Base-by-base conservation (phyloP, 2,113 vertebrate genomes). In the Sceloporus tristichus region DNA sequence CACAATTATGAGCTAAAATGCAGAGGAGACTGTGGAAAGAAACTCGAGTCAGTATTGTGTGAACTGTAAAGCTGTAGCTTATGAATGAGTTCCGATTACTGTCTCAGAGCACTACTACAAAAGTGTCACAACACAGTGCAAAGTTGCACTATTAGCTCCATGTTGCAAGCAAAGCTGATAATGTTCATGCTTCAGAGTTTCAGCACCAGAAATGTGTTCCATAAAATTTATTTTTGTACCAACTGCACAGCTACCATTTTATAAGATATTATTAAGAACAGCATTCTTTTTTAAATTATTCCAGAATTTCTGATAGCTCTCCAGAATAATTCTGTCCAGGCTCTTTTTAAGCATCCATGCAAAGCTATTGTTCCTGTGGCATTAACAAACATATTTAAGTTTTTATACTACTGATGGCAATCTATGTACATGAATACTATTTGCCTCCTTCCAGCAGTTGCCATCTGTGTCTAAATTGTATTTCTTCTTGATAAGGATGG, bases 1-100 rank as follows among this genome's bases (percentile, higher is more conserved):
- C 88, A 84, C 42, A 87, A 94, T 87, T 91, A 93, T 86, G 92
- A 87, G 89, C 90, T 11, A 85, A 77, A 81, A 77, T 38, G 83
- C 85, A 40, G 19, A 70, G 80, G 84, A 92, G 53, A 9, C 53
- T 87, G 59, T 38, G 29, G 79, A 76, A 65, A 13, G 18, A 2
- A 71, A 14, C 42, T 59, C 27, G 21, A 75, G 40, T 56, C 14
- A 62, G 38, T 85, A 23, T 21, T 40, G 4, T 42, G 70, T 40
- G 54, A 75, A 59, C 42, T 83, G 1, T 83, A 66, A 85, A 23
- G n/a, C 13, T 54, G 7, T 48, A 70, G 48, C 71, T 8, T 74
- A 74, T 74, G 19, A 59, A 85, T 75, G 19, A 29, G 34, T 18
- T 59, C 18, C 56, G 68, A 14, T 7, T 40, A 11, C 48, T 53